phyloP scores from a whole-genome alignment of 2,113 vertebrate species.

The Sterna hirundo region DNA sequence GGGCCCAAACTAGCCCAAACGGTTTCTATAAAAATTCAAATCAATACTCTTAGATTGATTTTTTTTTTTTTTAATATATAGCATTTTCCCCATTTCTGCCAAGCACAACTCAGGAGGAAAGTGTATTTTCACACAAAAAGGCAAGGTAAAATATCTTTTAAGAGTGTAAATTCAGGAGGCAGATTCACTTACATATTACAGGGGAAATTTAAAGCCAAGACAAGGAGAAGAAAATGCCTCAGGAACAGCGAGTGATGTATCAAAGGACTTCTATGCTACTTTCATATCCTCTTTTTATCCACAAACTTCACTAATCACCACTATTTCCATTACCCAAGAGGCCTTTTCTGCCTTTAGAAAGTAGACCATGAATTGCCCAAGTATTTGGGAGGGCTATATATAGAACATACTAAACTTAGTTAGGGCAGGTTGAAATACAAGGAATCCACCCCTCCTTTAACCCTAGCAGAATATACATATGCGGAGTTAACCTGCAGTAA shows the following conservation, averaged over 20 bases:
- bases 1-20: not conserved
- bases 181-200: not conserved
- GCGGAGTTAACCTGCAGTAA: not conserved
- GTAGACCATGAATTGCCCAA: not conserved
- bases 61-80: not conserved
- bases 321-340: constrained; percentile 31
- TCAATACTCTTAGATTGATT: not conserved
- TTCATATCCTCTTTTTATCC: constrained; percentile 44
- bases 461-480: not conserved
- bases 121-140: not conserved
- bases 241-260: not conserved
- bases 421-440: not conserved
- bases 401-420: not conserved
- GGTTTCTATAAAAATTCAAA: not conserved
- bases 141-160: not conserved
- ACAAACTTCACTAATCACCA: constrained; percentile 22
- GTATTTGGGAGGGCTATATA: constrained; percentile 23
- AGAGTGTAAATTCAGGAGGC: not conserved
- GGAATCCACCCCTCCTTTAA: not conserved
- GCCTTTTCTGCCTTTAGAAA: constrained; percentile 5
- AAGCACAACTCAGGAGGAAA: not conserved
- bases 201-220: constrained; percentile 2
- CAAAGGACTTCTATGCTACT: constrained; percentile 24
- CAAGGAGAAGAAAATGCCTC: constrained; percentile 23
- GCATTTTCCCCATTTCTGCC: not conserved